Evolutionary conservation across 2,113 vertebrate species (phyloP).

Genomic region (Panthera tigris): DNA sequence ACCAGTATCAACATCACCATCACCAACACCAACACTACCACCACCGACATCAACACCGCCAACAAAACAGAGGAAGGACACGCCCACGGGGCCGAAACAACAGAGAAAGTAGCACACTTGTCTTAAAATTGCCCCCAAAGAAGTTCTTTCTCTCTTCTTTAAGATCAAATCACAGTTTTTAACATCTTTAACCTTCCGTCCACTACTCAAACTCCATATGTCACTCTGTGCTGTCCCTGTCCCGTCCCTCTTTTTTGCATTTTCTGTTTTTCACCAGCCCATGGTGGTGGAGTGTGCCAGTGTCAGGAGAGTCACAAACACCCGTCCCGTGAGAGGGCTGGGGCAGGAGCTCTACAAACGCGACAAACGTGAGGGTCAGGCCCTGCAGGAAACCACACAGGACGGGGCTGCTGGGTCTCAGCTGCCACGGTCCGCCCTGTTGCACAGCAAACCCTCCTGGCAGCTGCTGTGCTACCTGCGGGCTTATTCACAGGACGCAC

Average conservation of each 20-base stretch:
- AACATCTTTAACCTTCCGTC: not conserved
- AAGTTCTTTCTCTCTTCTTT: not conserved
- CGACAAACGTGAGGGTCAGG: accelerated
- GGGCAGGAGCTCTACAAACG: no score
- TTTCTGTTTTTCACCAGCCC: no score
- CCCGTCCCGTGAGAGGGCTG: not conserved
- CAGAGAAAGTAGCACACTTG: not conserved
- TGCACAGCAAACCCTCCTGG: not conserved
- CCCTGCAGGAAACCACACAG: accelerated
- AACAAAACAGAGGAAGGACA: not conserved
- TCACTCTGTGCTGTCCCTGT: accelerated
- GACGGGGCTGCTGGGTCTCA: accelerated
- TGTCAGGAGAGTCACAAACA: accelerated
- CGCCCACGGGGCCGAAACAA: not conserved
- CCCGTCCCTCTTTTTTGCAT: not conserved
- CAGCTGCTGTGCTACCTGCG: accelerated
- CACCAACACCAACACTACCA: not conserved
- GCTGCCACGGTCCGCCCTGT: not conserved
- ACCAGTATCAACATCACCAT: not conserved
- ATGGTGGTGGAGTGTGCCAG: no score
- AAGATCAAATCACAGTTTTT: no score
- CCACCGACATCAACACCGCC: no score
- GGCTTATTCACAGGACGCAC: accelerated
- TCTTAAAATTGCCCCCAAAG: no score
- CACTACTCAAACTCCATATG: accelerated